These are phyloP conservation scores for Ceratosolen solmsi DNA, from an alignment of 1,140 invertebrate species.

Conservation along the genomic window DNA sequence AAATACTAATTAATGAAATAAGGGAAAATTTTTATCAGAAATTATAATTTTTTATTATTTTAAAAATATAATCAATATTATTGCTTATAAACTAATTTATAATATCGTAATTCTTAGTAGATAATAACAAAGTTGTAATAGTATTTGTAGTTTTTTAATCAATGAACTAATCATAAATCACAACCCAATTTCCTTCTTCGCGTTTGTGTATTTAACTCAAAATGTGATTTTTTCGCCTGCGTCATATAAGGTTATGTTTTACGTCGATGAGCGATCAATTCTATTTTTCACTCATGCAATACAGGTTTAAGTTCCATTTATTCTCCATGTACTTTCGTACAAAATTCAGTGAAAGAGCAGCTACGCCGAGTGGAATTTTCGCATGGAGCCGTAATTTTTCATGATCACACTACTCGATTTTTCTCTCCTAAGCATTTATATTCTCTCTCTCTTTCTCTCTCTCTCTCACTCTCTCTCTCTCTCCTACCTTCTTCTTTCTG, in stretches of 20 bases:
- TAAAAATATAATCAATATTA: too few species aligned
- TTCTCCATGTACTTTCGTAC: background rate
- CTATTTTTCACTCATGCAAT: background rate
- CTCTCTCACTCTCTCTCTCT: background rate
- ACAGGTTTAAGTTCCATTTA: background rate
- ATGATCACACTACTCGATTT: conserved; percentile 1
- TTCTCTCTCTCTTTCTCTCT: background rate
- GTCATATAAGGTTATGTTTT: background rate
- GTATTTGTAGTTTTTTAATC: background rate
- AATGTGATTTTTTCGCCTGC: conserved; percentile 28
- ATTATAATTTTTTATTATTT: too few species aligned
- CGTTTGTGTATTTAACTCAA: conserved; percentile 39
- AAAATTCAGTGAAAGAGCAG: conserved; percentile 17
- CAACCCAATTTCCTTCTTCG: conserved; percentile 48
- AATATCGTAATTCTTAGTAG: too few species aligned
- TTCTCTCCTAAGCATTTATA: background rate
- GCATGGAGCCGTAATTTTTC: conserved; percentile 40
- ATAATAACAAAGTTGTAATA: too few species aligned
- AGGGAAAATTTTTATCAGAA: too few species aligned
- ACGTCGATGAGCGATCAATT: background rate
- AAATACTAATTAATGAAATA: too few species aligned
- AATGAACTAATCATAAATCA: conserved; percentile 49
- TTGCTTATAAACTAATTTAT: too few species aligned
- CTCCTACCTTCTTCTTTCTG: too few species aligned
- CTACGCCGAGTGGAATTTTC: background rate